phyloP scores from a whole-genome alignment of 2,797 vertebrate genomes.

The Podarcis siculus region DNA sequence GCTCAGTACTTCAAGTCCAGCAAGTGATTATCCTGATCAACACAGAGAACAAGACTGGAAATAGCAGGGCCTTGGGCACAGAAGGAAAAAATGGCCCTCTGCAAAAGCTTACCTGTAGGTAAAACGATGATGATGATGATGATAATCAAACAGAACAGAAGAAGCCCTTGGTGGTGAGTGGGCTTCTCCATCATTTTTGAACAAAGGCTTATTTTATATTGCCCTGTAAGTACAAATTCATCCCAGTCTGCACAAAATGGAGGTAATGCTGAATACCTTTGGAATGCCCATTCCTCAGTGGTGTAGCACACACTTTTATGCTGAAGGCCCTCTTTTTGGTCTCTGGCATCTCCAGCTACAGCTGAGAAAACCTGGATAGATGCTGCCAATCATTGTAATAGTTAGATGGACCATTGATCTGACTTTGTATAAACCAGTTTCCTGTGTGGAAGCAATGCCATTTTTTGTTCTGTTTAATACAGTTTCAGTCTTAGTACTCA shows the following conservation, averaged over 20 bases:
- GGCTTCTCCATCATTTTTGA: background rate
- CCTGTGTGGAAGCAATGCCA: too few species aligned
- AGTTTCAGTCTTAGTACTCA: too few species aligned
- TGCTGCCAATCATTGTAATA: too few species aligned
- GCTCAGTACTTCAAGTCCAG: background rate
- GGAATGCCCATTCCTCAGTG: background rate
- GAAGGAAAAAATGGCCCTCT: background rate
- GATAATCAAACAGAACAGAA: background rate
- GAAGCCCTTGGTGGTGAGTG: background rate
- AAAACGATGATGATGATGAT: too few species aligned
- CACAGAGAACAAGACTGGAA: background rate
- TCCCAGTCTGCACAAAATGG: background rate
- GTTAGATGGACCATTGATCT: too few species aligned
- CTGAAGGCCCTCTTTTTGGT: background rate
- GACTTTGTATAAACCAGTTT: too few species aligned
- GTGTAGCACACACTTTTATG: background rate
- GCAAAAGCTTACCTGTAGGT: too few species aligned
- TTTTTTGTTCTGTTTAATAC: too few species aligned
- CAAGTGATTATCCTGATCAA: background rate
- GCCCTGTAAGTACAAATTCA: background rate
- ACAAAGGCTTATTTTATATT: background rate
- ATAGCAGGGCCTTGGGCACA: background rate
- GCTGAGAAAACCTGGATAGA: background rate
- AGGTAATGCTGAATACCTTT: background rate
- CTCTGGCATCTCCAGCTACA: background rate